phyloP scores from a whole-genome alignment of 2,888 invertebrate genomes.

The Scaptomyza parva region DNA sequence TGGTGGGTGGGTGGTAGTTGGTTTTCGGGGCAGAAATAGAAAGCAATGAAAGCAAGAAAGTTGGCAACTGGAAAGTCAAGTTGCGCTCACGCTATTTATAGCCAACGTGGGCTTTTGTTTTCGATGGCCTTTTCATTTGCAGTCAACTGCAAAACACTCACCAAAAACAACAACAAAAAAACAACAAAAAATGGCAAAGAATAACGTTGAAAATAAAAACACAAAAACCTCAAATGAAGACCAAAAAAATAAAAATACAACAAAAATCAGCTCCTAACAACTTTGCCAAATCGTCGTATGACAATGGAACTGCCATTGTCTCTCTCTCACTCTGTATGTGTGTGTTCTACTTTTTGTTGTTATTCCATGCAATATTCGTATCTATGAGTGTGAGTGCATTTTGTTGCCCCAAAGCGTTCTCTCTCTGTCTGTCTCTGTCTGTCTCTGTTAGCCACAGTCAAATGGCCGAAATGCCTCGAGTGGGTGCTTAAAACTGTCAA shows the following conservation, averaged over 20 bases:
- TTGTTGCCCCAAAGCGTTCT: constrained; percentile 20
- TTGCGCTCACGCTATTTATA: constrained; percentile 76
- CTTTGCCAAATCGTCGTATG: constrained; percentile 60
- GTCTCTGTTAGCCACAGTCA: constrained; percentile 53
- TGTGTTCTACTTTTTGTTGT: constrained; percentile 17
- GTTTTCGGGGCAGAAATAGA: constrained; percentile 19
- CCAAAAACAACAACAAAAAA: constrained; percentile 14
- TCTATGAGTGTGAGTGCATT: constrained; percentile 32
- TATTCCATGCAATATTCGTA: constrained; percentile 15
- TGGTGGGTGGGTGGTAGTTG: background rate
- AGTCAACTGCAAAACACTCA: constrained; percentile 63
- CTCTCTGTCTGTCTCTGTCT: background rate
- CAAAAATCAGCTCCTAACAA: constrained; percentile 42
- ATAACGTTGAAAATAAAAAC: constrained; percentile 11
- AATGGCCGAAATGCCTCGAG: constrained; percentile 59
- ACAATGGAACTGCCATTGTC: constrained; percentile 61
- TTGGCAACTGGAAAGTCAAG: constrained; percentile 76
- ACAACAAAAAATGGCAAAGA: constrained; percentile 1
- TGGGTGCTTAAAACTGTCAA: constrained; percentile 74
- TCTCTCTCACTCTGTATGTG: no score
- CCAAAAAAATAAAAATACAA: constrained; percentile 20
- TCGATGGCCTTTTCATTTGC: constrained; percentile 80
- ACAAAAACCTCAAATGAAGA: constrained; percentile 33
- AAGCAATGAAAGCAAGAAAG: constrained; percentile 61
- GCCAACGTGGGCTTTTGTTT: constrained; percentile 78